Evolutionary conservation across 2,888 invertebrate species (phyloP).

Genomic region (Xiphydria camelus): DNA sequence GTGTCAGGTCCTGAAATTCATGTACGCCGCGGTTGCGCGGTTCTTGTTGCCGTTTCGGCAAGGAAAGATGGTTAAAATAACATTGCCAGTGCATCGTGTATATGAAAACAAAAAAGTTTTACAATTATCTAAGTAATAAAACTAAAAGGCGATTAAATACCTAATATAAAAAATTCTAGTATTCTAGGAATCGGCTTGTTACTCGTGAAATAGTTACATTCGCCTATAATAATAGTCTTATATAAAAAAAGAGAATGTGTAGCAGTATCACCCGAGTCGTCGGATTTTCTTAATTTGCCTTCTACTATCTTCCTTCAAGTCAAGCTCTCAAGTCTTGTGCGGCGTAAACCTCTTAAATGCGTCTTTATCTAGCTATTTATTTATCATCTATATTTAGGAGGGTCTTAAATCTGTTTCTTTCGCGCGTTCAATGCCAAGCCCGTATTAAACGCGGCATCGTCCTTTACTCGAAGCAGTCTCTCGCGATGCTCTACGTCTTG

Average conservation of each 20-base stretch:
- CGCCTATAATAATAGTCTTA: constrained; percentile 16
- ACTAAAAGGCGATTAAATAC: constrained; percentile 30
- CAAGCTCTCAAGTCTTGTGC: constrained; percentile 18
- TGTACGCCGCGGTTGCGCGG: no score
- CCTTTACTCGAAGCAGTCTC: no score
- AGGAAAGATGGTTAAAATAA: no score
- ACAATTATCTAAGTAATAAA: constrained; percentile 32
- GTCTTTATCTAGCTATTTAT: constrained; percentile 9
- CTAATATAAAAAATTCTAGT: constrained; percentile 27
- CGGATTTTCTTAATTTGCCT: constrained; percentile 9
- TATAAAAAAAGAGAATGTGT: constrained; percentile 24
- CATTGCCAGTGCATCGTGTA: no score
- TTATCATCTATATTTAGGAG: no score
- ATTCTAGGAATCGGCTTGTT: constrained; percentile 15
- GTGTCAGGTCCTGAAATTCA: no score
- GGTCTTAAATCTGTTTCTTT: no score
- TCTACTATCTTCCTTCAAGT: constrained; percentile 16
- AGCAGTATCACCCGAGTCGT: constrained; percentile 24
- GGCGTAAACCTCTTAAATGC: constrained; percentile 18
- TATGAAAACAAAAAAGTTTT: constrained; percentile 33
- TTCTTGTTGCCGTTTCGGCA: no score
- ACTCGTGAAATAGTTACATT: no score
- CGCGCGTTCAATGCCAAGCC: constrained; percentile 17
- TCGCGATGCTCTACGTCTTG: no score
- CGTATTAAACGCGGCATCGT: not conserved